These are phyloP conservation scores for Semaprochilodus insignis DNA, from an alignment of 2,797 vertebrate genomes.

Conservation along the genomic window DNA sequence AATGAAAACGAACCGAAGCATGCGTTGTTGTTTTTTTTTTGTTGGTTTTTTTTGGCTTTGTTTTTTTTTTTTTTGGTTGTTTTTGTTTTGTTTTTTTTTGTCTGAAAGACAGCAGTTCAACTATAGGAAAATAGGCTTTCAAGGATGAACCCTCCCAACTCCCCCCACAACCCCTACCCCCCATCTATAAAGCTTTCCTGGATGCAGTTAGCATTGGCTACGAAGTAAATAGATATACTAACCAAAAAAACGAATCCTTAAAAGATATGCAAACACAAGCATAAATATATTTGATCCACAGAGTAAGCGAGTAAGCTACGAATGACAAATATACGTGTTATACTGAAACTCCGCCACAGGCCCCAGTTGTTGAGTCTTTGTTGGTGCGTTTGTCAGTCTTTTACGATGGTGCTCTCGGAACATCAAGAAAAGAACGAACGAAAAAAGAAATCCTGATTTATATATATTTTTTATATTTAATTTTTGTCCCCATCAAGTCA, in stretches of 20 bases:
- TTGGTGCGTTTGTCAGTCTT: conserved; percentile 80
- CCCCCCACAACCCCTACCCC: conserved; percentile 46
- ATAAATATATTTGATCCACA: conserved; percentile 89
- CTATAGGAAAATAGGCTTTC: conserved; percentile 84
- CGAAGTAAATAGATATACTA: conserved; percentile 82
- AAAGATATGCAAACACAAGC: conserved; percentile 87
- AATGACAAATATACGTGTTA: conserved; percentile 86
- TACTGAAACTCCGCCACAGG: conserved; percentile 83
- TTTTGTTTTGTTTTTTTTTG: conserved; percentile 67
- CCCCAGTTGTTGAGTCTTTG: conserved; percentile 75
- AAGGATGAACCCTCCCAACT: conserved; percentile 71
- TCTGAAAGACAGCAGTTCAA: conserved; percentile 78
- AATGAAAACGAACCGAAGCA: conserved; percentile 81
- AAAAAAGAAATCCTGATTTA: conserved; percentile 76
- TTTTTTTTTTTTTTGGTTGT: no score
- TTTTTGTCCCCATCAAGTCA: conserved; percentile 70
- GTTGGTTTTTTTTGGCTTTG: no score
- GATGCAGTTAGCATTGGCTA: conserved; percentile 82
- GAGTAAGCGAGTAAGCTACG: conserved; percentile 77
- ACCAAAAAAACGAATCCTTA: conserved; percentile 79
- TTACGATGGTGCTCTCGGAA: conserved; percentile 91
- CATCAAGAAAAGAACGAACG: conserved; percentile 59
- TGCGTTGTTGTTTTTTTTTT: conserved; percentile 70
- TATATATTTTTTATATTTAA: neutral
- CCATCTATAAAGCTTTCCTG: conserved; percentile 82